Evolutionary conservation across 1,140 invertebrate genomes (phyloP), one percentile per base, ranked within the genome.

Genomic region (Aphis craccivora): DNA sequence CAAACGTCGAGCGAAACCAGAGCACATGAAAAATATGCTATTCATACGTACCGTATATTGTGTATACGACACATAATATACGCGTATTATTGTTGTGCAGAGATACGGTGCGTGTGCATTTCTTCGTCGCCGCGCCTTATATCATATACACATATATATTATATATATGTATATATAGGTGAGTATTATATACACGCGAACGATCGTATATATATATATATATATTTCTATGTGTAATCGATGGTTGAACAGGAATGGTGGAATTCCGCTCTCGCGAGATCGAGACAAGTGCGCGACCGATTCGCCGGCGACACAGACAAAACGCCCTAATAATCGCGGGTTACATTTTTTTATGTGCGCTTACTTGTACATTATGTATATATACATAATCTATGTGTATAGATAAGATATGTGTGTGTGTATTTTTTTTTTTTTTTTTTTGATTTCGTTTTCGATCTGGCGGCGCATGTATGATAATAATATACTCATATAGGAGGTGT

Each of bases 271-370:
- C 23, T 37, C 40, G 83, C 11, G 35, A 37, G 83, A 43, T 84
- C 40, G 37, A 84, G 83, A 84, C 83, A 84, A 84, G 83, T 84
- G 83, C 23, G 22, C 25, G 83, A n/a, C 48, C 87, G n/a, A 51
- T 53, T 89, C 48, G 48, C 20, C 30, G 48, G 87, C 45, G 87
- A 89, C 87, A 51, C 20, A 53, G 87, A 89, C n/a, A 53, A 89
- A 89, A 89, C 20, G 40, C 87, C 87, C 87, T 35, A 89, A 87
- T 87, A 87, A 87, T 87, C 84, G 43, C 7, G 76, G n/a, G 60
- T n/a, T 76, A n/a, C 60, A 76, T 76, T 76, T 76, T 76, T 14
- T 76, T 87, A 87, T 20, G 23, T 7, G 43, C 48, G 18, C 14
- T 0, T 76, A 76, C n/a, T 51, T 18, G 48, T 51, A 51, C 14